phyloP scores from a whole-genome alignment of 2,113 vertebrate genomes.

The Istiophorus platypterus region DNA sequence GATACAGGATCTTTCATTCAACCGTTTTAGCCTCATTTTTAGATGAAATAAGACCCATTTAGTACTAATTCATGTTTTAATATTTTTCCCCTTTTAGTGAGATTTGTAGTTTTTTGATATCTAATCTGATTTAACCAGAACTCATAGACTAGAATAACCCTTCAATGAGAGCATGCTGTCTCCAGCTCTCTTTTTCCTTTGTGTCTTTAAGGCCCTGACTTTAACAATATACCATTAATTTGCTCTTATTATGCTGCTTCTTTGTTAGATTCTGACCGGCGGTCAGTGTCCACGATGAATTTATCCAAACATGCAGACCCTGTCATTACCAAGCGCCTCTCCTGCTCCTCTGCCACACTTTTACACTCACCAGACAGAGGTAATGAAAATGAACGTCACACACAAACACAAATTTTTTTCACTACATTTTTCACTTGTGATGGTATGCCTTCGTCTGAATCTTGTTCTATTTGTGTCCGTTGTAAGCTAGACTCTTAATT shows the following conservation, averaged over 20 bases:
- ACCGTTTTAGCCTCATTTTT: slow-evolving; percentile 24
- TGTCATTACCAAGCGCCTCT: slow-evolving; percentile 98
- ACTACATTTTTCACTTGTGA: not conserved
- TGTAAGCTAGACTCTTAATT: not conserved
- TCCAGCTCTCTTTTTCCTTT: slow-evolving; percentile 25
- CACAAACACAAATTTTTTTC: not conserved
- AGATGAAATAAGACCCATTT: slow-evolving; percentile 39
- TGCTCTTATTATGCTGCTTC: slow-evolving; percentile 79
- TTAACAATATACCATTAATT: slow-evolving; percentile 81
- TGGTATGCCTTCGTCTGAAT: not conserved
- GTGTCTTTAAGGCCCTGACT: not conserved
- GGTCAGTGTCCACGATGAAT: slow-evolving; percentile 98
- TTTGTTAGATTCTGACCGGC: slow-evolving; percentile 92
- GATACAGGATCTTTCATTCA: slow-evolving; percentile 21
- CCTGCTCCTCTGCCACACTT: slow-evolving; percentile 96
- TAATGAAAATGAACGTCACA: slow-evolving; percentile 69
- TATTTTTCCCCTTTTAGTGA: slow-evolving; percentile 30
- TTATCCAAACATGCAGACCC: slow-evolving; percentile 97
- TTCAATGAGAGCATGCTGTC: slow-evolving; percentile 24
- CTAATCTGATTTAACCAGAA: slow-evolving; percentile 46
- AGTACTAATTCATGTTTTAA: slow-evolving; percentile 57
- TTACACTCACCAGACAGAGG: slow-evolving; percentile 98
- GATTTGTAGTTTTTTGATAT: slow-evolving; percentile 42
- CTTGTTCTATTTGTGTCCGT: slow-evolving; percentile 7
- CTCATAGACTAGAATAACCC: slow-evolving; percentile 53